A percentile compares a stretch with the other conserved stretches of the same genome.
These are phyloP conservation scores for Lithobius niger DNA, from an alignment of 1,140 invertebrate genomes.

Conservation along the genomic window DNA sequence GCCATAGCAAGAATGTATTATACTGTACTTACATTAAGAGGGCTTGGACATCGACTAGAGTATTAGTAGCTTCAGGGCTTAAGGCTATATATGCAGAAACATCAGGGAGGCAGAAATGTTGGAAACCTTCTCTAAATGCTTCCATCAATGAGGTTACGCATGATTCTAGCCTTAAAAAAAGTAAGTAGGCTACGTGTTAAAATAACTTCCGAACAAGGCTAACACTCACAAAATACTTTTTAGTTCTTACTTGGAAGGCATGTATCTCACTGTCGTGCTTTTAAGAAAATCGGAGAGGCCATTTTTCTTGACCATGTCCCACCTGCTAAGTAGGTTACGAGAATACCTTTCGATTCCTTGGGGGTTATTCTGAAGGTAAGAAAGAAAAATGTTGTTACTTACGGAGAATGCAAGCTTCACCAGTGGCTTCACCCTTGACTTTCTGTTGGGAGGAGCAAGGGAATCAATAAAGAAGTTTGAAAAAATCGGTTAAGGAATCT, in stretches of 20 bases:
- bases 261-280: conserved; percentile 10
- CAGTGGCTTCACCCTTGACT: no score
- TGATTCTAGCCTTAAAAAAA: conserved; percentile 43
- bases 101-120: conserved; percentile 34
- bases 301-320: conserved; percentile 26
- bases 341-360: background rate
- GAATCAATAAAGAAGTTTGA: no score
- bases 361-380: background rate
- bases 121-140: conserved; percentile 47
- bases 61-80: background rate
- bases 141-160: conserved; percentile 38
- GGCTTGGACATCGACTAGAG: conserved; percentile 13
- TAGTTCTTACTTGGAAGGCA: conserved; percentile 11
- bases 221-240: no score
- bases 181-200: conserved; percentile 11
- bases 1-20: no score
- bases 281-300: conserved; percentile 23
- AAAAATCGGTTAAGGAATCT: no score
- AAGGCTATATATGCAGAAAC: background rate
- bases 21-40: conserved; percentile 19
- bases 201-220: no score
- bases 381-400: no score
- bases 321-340: conserved; percentile 14
- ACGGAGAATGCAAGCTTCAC: no score
- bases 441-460: no score